Conservation (phyloP, 1,140 invertebrate species). For the Thaumatotibia leucotreta region DNA sequence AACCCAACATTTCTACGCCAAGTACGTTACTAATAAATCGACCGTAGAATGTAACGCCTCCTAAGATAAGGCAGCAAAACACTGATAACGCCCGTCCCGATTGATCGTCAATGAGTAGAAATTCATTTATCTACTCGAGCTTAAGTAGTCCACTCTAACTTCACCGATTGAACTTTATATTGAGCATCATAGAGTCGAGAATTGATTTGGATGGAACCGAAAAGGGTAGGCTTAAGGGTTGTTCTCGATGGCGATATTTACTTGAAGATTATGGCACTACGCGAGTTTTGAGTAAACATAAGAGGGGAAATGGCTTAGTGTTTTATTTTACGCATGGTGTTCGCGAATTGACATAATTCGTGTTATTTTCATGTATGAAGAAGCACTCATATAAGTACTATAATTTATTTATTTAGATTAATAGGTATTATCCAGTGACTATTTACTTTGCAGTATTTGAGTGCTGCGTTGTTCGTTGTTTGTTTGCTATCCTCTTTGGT, state of each 20-base stretch:
- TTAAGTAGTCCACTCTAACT: constrained; percentile 15
- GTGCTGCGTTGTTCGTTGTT: too few relatives aligned
- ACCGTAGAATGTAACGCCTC: constrained; percentile 3
- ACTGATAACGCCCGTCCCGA: constrained; percentile 34
- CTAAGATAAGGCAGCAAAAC: constrained; percentile 38
- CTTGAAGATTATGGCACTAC: not conserved
- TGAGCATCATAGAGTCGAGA: not conserved
- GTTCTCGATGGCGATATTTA: not conserved
- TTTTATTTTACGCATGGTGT: not conserved
- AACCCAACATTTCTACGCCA: not conserved
- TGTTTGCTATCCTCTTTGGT: too few relatives aligned
- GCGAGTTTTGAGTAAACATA: not conserved
- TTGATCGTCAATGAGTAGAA: constrained; percentile 41
- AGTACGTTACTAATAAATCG: constrained; percentile 8
- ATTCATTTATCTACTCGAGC: constrained; percentile 39
- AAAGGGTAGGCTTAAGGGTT: constrained; percentile 1
- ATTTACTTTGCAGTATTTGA: too few relatives aligned
- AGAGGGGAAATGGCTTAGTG: not conserved
- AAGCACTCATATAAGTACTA: too few relatives aligned
- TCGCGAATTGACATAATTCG: not conserved
- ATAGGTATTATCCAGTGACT: too few relatives aligned
- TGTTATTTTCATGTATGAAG: not conserved
- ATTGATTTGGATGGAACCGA: not conserved
- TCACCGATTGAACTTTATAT: constrained; percentile 14
- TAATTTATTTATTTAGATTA: too few relatives aligned